A percentile compares a stretch with the other conserved stretches of the same genome.
These are phyloP conservation scores for Luehdorfia chinensis DNA, from an alignment of 1,140 invertebrate genomes.

Conservation along the genomic window DNA sequence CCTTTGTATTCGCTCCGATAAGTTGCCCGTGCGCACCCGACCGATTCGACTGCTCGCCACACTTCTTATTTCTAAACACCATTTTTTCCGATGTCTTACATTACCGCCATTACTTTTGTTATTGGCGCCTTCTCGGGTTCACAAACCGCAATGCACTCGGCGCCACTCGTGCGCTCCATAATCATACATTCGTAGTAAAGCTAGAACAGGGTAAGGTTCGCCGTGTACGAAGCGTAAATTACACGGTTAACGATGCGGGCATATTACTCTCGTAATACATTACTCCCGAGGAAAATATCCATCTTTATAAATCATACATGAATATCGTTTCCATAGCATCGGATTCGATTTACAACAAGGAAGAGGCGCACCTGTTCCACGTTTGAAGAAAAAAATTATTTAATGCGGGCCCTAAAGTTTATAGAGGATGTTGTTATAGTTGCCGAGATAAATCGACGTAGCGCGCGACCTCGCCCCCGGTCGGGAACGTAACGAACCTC, in stretches of 20 bases:
- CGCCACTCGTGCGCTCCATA: constrained; percentile 14
- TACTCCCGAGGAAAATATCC: constrained; percentile 48
- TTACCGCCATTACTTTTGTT: constrained; percentile 46
- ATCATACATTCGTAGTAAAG: constrained; percentile 32
- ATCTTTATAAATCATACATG: constrained; percentile 23
- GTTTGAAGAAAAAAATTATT: constrained; percentile 31
- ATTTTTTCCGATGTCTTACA: constrained; percentile 56
- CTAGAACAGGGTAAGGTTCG: constrained; percentile 50
- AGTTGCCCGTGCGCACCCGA: constrained; percentile 74
- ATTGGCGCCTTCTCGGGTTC: constrained; percentile 24
- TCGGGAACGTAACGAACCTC: constrained; percentile 65
- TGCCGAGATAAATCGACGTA: constrained; percentile 53
- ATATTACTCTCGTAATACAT: constrained; percentile 52
- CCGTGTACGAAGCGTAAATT: constrained; percentile 33
- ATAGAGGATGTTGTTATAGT: constrained; percentile 39
- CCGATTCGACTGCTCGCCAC: constrained; percentile 62
- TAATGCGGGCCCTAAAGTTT: constrained; percentile 41
- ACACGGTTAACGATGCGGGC: too few relatives aligned
- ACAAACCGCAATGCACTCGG: constrained; percentile 48
- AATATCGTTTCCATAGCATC: constrained; percentile 17
- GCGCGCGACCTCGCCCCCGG: constrained; percentile 60
- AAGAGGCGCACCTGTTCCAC: constrained; percentile 16
- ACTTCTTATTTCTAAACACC: constrained; percentile 69
- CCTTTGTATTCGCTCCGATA: constrained; percentile 75
- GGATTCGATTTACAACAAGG: constrained; percentile 28